Percentiles rank a stretch among this genome's conserved stretches.
Evolutionary conservation across 2,888 invertebrate genomes (phyloP).

Genomic region (Calliphora vomitoria): DNA sequence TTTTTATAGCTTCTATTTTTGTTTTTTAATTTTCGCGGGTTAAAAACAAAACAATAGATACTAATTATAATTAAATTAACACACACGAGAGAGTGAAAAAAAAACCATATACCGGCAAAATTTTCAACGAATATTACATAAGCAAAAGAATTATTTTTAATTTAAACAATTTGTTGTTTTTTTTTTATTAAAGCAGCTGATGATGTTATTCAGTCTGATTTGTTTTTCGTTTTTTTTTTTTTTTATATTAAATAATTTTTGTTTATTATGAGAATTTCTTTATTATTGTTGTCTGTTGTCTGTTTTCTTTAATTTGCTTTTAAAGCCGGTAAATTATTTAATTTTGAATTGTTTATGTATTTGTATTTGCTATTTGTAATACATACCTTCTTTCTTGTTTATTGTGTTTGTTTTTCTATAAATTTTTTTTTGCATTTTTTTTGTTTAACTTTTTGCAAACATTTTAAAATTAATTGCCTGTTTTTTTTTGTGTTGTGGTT

Average conservation of each 20-base stretch:
- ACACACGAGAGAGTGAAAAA: neutral
- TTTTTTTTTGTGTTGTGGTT: conserved; percentile 9
- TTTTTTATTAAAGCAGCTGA: conserved; percentile 10
- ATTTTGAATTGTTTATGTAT: conserved; percentile 17
- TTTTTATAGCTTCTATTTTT: no score
- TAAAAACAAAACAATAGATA: neutral
- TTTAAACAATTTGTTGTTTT: conserved; percentile 22
- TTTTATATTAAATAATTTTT: conserved; percentile 13
- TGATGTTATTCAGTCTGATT: conserved; percentile 4
- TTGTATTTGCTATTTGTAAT: conserved; percentile 14
- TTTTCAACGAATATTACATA: conserved; percentile 22
- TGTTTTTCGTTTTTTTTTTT: neutral
- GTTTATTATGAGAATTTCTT: conserved; percentile 28
- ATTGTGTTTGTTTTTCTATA: conserved; percentile 19
- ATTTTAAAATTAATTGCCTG: conserved; percentile 27
- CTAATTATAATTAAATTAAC: conserved; percentile 5
- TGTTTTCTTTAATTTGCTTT: conserved; percentile 9
- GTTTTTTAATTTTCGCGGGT: neutral
- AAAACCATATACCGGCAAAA: conserved; percentile 22
- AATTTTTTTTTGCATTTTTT: neutral
- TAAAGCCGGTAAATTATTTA: conserved; percentile 53
- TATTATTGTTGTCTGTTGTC: conserved; percentile 24
- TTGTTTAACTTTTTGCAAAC: conserved; percentile 11
- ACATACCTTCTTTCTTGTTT: conserved; percentile 7
- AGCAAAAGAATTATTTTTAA: conserved; percentile 10